phyloP scores from a whole-genome alignment of 2,113 vertebrate species.

The Arenaria interpres region DNA sequence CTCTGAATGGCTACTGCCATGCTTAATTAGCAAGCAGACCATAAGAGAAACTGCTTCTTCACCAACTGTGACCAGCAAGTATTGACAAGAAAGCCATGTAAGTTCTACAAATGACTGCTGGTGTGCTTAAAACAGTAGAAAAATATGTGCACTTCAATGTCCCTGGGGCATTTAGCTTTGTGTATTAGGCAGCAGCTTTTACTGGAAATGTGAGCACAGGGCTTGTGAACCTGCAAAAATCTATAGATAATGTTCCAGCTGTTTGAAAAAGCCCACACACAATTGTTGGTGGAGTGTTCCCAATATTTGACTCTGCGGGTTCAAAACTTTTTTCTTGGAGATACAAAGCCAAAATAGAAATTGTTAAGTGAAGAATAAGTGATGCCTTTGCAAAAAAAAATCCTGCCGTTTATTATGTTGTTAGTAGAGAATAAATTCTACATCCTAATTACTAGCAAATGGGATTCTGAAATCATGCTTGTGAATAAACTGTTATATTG shows the following conservation, averaged over 20 bases:
- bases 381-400: neutral
- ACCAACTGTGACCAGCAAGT: slow-evolving; percentile 70
- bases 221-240: slow-evolving; percentile 47
- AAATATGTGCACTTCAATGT: slow-evolving; percentile 27
- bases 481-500: neutral
- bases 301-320: neutral
- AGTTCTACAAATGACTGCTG: slow-evolving; percentile 45
- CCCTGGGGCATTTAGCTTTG: slow-evolving; percentile 25
- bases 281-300: neutral
- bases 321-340: neutral
- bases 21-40: slow-evolving; percentile 58
- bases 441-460: neutral
- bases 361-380: neutral
- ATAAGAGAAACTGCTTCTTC: slow-evolving; percentile 79
- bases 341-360: neutral
- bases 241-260: slow-evolving; percentile 32
- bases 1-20: neutral
- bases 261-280: neutral
- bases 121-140: slow-evolving; percentile 56
- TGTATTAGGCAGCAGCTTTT: slow-evolving; percentile 44
- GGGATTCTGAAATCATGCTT: neutral
- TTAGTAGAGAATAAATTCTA: neutral
- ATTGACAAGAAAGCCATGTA: slow-evolving; percentile 61
- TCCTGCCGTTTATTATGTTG: neutral
- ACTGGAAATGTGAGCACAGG: neutral